phyloP scores from a whole-genome alignment of 2,888 invertebrate genomes.

The Crossocerus cetratus region DNA sequence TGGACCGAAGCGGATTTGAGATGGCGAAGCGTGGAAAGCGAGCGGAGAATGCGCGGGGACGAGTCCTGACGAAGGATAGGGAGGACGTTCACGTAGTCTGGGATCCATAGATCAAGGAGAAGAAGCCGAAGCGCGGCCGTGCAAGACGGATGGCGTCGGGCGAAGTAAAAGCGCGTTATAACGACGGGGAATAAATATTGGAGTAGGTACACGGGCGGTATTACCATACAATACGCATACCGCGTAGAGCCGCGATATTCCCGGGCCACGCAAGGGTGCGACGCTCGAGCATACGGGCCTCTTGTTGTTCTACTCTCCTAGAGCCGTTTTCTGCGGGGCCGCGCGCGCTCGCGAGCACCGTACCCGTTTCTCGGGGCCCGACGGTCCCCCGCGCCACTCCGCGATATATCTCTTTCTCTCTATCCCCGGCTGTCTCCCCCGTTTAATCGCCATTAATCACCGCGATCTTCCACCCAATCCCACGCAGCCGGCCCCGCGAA shows the following conservation, averaged over 20 bases:
- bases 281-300: slow-evolving; percentile 32
- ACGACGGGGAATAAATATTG: slow-evolving; percentile 64
- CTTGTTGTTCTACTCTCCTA: slow-evolving; percentile 52
- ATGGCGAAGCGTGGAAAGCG: no score
- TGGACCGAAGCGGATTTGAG: no score
- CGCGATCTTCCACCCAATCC: slow-evolving; percentile 60
- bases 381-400: not conserved
- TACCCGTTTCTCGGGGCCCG: slow-evolving; percentile 24
- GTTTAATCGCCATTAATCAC: slow-evolving; percentile 62
- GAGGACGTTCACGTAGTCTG: not conserved
- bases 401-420: no score
- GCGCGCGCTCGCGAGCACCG: not conserved
- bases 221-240: slow-evolving; percentile 68
- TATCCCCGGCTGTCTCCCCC: slow-evolving; percentile 21
- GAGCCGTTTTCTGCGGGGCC: slow-evolving; percentile 54
- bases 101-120: slow-evolving; percentile 53
- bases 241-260: slow-evolving; percentile 59
- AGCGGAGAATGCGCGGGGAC: not conserved
- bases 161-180: slow-evolving; percentile 63
- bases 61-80: not conserved
- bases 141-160: slow-evolving; percentile 58
- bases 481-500: slow-evolving; percentile 49
- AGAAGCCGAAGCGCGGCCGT: slow-evolving; percentile 29
- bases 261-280: slow-evolving; percentile 62
- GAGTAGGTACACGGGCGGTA: slow-evolving; percentile 62